phyloP scores from a whole-genome alignment of 2,797 vertebrate genomes.

The Xenops minutus region DNA sequence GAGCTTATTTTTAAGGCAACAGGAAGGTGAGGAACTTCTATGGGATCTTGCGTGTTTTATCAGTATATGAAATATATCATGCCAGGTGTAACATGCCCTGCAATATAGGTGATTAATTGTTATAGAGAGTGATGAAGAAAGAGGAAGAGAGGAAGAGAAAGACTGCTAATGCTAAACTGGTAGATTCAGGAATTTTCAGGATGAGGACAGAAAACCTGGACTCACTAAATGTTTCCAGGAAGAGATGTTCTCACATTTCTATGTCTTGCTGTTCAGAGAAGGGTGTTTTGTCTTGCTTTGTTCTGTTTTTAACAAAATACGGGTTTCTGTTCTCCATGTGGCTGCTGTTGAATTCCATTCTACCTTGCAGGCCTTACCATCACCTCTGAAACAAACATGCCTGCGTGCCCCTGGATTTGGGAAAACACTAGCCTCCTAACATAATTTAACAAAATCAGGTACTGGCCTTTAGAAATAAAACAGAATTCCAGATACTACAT shows the following conservation, averaged over 20 bases:
- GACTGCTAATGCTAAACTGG: background rate
- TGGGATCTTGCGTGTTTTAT: background rate
- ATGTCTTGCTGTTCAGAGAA: background rate
- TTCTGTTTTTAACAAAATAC: background rate
- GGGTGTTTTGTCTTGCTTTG: background rate
- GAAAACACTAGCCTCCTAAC: background rate
- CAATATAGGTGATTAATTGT: background rate
- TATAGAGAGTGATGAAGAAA: background rate
- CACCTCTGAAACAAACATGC: background rate
- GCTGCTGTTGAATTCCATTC: background rate
- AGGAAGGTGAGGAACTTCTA: background rate
- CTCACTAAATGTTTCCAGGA: background rate
- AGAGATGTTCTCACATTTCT: background rate
- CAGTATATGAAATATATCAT: background rate
- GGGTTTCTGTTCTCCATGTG: background rate
- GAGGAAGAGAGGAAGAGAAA: background rate
- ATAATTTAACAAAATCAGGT: background rate
- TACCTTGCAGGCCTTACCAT: background rate
- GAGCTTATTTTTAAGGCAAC: background rate
- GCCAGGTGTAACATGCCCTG: background rate
- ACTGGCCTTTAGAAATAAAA: background rate
- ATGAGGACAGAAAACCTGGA: background rate
- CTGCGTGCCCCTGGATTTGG: background rate
- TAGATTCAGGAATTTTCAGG: background rate
- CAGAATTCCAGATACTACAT: background rate